phyloP scores from a whole-genome alignment of 2,113 vertebrate genomes.

The Tursiops truncatus region DNA sequence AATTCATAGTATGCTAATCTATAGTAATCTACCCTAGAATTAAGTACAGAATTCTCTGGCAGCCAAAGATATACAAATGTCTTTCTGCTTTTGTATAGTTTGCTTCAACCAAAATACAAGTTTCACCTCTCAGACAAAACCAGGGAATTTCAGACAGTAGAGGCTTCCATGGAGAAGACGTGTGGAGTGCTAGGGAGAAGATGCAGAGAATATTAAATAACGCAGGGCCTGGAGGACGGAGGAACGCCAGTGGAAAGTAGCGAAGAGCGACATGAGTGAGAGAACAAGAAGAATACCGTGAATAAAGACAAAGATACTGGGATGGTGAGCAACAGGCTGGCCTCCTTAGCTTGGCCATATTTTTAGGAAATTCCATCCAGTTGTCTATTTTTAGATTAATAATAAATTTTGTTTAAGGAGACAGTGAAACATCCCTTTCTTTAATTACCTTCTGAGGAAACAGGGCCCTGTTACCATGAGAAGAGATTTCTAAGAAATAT shows the following conservation, averaged over 20 bases:
- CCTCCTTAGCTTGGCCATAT: not conserved
- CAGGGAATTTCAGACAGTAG: not conserved
- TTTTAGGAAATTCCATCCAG: not conserved
- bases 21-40: not conserved
- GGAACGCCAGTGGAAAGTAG: rapidly evolving
- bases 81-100: not conserved
- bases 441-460: not conserved
- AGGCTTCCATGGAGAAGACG: not conserved
- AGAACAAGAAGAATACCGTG: not conserved
- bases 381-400: not conserved
- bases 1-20: not conserved
- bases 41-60: not conserved
- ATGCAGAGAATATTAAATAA: not conserved
- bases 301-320: not conserved
- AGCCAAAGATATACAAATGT: not conserved
- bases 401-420: not conserved
- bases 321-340: not conserved
- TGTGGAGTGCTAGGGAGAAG: not conserved
- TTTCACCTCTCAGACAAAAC: not conserved
- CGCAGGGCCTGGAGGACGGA: not conserved
- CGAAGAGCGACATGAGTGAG: rapidly evolving
- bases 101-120: not conserved
- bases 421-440: not conserved
- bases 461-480: not conserved
- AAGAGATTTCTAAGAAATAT: not conserved